Evolutionary conservation across 2,888 invertebrate species (phyloP).

Genomic region (Coenonympha arcania): DNA sequence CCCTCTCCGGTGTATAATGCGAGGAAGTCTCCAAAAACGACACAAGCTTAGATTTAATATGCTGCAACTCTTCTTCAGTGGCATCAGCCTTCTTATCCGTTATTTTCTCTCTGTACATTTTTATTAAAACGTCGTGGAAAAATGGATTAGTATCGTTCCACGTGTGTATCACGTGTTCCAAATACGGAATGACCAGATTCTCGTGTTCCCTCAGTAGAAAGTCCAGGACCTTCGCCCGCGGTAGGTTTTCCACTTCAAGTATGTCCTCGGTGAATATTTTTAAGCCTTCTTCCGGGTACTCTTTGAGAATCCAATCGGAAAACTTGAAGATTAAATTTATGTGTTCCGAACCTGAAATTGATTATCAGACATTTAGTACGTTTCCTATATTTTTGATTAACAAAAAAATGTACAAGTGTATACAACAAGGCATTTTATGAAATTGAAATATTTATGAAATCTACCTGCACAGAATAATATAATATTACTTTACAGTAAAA

Average conservation of each 20-base stretch:
- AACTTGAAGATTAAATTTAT: conserved; percentile 94
- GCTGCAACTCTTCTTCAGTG: conserved; percentile 54
- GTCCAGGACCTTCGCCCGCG: conserved; percentile 90
- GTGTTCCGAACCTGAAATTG: conserved; percentile 78
- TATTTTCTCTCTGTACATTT: conserved; percentile 88
- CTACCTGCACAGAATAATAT: no score
- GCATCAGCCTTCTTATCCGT: conserved; percentile 51
- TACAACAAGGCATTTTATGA: no score
- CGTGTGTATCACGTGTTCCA: conserved; percentile 92
- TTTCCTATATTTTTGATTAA: no score
- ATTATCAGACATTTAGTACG: neutral
- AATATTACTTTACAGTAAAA: no score
- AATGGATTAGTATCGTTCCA: conserved; percentile 90
- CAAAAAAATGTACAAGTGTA: no score
- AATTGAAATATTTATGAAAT: no score
- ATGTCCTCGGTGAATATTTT: conserved; percentile 91
- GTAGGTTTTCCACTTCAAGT: conserved; percentile 90
- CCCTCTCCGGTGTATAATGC: conserved; percentile 88
- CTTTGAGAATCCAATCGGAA: conserved; percentile 91
- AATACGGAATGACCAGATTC: conserved; percentile 88
- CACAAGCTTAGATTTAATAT: conserved; percentile 76
- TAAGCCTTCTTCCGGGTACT: conserved; percentile 91
- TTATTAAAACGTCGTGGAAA: conserved; percentile 93
- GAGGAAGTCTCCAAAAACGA: conserved; percentile 86
- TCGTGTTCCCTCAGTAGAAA: conserved; percentile 89